Evolutionary conservation across 2,888 invertebrate species (phyloP).

Genomic region (Linyphia triangularis): DNA sequence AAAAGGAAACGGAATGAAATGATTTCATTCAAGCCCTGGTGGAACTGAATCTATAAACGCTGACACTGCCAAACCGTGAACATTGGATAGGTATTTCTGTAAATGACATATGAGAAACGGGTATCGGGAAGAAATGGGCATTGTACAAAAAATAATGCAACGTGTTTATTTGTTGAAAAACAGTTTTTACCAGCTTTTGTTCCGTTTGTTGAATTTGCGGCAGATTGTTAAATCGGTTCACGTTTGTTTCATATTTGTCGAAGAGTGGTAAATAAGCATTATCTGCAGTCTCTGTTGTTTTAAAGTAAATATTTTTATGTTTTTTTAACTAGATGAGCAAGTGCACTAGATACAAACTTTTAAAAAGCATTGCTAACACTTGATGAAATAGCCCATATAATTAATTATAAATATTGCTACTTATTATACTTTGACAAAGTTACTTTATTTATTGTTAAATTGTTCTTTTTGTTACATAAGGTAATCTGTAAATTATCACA

Average conservation of each 20-base stretch:
- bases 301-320: neutral
- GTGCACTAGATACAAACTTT: no score
- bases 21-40: constrained; percentile 50
- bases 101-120: constrained; percentile 35
- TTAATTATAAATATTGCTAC: no score
- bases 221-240: neutral
- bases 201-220: neutral
- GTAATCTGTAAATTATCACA: no score
- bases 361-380: no score
- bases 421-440: no score
- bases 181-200: neutral
- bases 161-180: constrained; percentile 4
- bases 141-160: neutral
- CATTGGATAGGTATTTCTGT: constrained; percentile 6
- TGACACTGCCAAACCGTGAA: constrained; percentile 8
- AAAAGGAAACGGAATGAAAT: constrained; percentile 49
- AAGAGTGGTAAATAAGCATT: neutral
- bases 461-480: no score
- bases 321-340: no score
- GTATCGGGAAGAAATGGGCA: constrained; percentile 4
- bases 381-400: no score
- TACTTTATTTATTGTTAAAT: no score
- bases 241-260: neutral
- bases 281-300: neutral
- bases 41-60: constrained; percentile 60